Base-by-base conservation (phyloP, 37 sponge, comb jelly and placozoan species). In the Cliona cf. orientalis region DNA sequence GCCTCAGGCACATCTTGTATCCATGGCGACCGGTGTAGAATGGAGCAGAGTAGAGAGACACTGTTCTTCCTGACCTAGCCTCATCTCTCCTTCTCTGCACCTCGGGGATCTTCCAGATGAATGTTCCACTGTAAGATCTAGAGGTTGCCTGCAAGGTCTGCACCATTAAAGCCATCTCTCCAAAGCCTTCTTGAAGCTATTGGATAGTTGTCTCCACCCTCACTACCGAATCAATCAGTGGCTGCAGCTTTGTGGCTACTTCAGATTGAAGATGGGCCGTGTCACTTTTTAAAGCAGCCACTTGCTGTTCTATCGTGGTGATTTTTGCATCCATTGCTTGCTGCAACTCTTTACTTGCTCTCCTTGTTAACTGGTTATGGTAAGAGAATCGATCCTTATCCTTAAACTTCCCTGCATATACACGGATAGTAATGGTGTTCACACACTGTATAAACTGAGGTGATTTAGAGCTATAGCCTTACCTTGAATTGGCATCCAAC, bases 81-180 rank as follows among this genome's bases (percentile, higher is more conserved):
- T 94, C 95, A 12, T 85, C 49, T 56, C 86, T 87, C 34, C 89
- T 64, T 32, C 91, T 34, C 11, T 46, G 43, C n/a, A 94, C 57
- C 33, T 94, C 91, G 0, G 95, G 84, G 34, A 94, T 84, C 75
- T 91, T 94, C 95, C 95, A 94, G n/a, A 89, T 75, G 38, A 79
- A 91, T 2, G 70, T 67, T 23, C 91, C 91, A 72, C 49, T 78
- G 78, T 87, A 90, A n/a, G n/a, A n/a, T n/a, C n/a, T n/a, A 46
- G 86, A 84, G 41, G 91, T 84, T 1, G 91, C 89, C 56, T 94
- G 91, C 4, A 91, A 81, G 12, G 91, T 82, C 68, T 89, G 91
- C 2, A 94, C 70, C 29, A 80, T 29, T 33, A 94, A 44, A 25
- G 83, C 70, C 63, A 89, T 39, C 39, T 94, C 94, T 26, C 53